Conservation (phyloP, 2,888 invertebrate genomes). For the Tenodera sinensis region DNA sequence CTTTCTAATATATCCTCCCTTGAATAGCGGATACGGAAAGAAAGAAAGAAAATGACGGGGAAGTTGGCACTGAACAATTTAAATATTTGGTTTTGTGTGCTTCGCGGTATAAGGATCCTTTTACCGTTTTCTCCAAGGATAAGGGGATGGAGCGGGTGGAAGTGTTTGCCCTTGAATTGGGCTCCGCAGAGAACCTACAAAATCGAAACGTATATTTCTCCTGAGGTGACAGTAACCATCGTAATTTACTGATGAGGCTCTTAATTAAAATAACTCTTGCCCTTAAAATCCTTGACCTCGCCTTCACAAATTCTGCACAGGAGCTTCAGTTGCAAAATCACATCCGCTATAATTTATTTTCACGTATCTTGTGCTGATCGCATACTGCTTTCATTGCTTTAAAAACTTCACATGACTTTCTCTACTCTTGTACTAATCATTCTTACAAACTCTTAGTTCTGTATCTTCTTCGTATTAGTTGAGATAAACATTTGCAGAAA, state of each 20-base stretch:
- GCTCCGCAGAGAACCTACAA: not conserved
- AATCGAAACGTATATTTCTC: not conserved
- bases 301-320: too few species aligned
- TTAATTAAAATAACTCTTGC: too few species aligned
- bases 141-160: not conserved
- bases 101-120: not conserved
- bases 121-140: not conserved
- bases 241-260: not conserved
- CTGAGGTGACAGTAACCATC: not conserved
- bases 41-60: not conserved
- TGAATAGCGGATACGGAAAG: not conserved
- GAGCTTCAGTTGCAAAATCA: too few species aligned
- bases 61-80: not conserved
- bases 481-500: too few species aligned
- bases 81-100: conserved; percentile 1
- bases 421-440: too few species aligned
- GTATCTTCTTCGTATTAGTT: too few species aligned
- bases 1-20: not conserved
- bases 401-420: too few species aligned
- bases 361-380: too few species aligned
- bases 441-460: too few species aligned
- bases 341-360: too few species aligned
- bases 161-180: not conserved
- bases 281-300: too few species aligned
- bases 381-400: too few species aligned